A percentile compares a stretch with the other conserved stretches of the same genome.
phyloP scores from a whole-genome alignment of 2,797 vertebrate genomes.

The Hirundo rustica region DNA sequence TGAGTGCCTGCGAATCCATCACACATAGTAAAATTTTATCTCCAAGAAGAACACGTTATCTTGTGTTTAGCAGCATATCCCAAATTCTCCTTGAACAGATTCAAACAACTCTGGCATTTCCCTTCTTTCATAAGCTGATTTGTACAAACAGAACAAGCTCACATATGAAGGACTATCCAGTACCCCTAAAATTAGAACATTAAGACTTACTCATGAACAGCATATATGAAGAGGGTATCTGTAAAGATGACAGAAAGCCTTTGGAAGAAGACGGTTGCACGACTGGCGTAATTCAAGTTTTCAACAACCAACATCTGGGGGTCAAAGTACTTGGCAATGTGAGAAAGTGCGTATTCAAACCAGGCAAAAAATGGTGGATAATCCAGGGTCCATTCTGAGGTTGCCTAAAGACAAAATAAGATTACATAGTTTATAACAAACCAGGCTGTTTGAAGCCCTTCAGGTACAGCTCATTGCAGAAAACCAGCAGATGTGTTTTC shows the following conservation, averaged over 20 bases:
- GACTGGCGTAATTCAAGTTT: slow-evolving; percentile 86
- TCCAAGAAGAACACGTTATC: neutral
- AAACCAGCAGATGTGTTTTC: neutral
- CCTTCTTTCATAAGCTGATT: neutral
- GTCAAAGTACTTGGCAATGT: slow-evolving; percentile 85
- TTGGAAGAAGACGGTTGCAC: slow-evolving; percentile 86
- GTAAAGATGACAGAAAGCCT: slow-evolving; percentile 88
- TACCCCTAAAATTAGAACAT: neutral
- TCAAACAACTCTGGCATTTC: neutral
- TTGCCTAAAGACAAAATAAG: slow-evolving; percentile 76
- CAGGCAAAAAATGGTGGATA: slow-evolving; percentile 97
- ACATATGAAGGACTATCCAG: neutral
- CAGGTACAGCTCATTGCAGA: neutral
- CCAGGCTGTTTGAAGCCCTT: neutral
- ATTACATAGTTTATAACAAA: neutral
- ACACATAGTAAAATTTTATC: rapidly evolving
- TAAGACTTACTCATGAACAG: slow-evolving; percentile 85
- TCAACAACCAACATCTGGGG: slow-evolving; percentile 85
- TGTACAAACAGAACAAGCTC: neutral
- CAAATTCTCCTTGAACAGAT: neutral
- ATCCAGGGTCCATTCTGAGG: slow-evolving; percentile 94
- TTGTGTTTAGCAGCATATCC: neutral
- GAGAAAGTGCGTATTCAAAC: slow-evolving; percentile 88
- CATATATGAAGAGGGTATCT: slow-evolving; percentile 86
- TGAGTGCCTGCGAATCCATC: rapidly evolving